Percentiles rank a stretch among this genome's conserved stretches.
phyloP scores from a whole-genome alignment of 2,888 invertebrate species.

The Drosophila crucigera region DNA sequence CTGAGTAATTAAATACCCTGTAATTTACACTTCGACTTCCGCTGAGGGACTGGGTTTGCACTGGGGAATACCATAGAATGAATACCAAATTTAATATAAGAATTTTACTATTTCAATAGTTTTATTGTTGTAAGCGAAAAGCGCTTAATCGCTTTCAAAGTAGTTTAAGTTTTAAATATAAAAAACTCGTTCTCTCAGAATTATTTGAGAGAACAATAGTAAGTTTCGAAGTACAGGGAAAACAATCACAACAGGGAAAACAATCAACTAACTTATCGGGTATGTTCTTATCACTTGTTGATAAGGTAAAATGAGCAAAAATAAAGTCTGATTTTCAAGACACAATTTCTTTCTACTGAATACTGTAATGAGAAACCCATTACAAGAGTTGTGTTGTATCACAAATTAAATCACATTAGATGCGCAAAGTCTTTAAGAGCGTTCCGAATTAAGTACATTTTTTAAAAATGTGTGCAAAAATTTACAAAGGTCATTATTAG shows the following conservation, averaged over 20 bases:
- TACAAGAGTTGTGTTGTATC: neutral
- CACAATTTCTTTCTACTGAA: neutral
- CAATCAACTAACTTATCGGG: neutral
- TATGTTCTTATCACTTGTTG: too few relatives aligned
- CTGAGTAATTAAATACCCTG: conserved; percentile 17
- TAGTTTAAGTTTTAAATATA: neutral
- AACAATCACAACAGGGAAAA: conserved; percentile 20
- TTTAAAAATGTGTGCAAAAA: neutral
- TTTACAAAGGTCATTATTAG: neutral
- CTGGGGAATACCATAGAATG: neutral
- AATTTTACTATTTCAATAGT: neutral
- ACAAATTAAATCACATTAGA: neutral
- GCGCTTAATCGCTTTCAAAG: neutral
- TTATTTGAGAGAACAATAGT: too few relatives aligned
- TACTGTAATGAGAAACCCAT: neutral
- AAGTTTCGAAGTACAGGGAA: conserved; percentile 2
- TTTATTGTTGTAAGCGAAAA: neutral
- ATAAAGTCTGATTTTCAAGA: neutral
- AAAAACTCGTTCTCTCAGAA: neutral
- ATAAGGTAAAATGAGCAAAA: too few relatives aligned
- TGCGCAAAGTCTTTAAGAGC: neutral
- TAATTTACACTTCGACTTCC: neutral
- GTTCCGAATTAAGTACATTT: neutral
- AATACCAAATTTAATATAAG: neutral
- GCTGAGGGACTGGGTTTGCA: neutral